These are phyloP conservation scores for Myiotriccus ornatus DNA, from an alignment of 2,797 vertebrate species.

Conservation along the genomic window DNA sequence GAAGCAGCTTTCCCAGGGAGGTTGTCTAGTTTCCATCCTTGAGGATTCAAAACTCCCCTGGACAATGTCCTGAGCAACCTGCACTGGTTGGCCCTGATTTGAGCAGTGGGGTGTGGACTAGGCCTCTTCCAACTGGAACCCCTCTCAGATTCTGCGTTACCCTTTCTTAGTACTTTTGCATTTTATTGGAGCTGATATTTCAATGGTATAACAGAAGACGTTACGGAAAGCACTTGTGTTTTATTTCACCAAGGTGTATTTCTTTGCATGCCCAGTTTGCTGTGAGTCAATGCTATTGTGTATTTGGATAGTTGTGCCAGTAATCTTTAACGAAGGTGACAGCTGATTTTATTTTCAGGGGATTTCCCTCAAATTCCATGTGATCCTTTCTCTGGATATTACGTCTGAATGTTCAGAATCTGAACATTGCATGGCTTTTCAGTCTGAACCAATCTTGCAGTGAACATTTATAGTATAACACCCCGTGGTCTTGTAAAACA, in stretches of 20 bases:
- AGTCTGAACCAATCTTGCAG: neutral
- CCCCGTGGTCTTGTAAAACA: neutral
- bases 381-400: neutral
- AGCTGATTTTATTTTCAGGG: neutral
- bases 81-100: neutral
- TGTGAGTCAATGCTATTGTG: neutral
- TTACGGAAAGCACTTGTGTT: neutral
- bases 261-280: neutral
- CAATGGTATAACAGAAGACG: neutral
- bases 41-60: neutral
- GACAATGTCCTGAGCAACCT: neutral
- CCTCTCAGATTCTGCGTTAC: fast-evolving
- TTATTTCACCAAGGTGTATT: neutral
- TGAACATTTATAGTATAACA: neutral
- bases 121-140: neutral
- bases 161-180: neutral
- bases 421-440: neutral
- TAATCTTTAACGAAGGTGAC: neutral
- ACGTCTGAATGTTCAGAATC: neutral
- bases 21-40: neutral
- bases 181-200: neutral
- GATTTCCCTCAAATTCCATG: neutral
- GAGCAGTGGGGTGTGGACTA: neutral
- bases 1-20: neutral
- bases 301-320: neutral